These are phyloP conservation scores for Argopecten irradians DNA, from an alignment of 1,140 invertebrate genomes.

Conservation along the genomic window DNA sequence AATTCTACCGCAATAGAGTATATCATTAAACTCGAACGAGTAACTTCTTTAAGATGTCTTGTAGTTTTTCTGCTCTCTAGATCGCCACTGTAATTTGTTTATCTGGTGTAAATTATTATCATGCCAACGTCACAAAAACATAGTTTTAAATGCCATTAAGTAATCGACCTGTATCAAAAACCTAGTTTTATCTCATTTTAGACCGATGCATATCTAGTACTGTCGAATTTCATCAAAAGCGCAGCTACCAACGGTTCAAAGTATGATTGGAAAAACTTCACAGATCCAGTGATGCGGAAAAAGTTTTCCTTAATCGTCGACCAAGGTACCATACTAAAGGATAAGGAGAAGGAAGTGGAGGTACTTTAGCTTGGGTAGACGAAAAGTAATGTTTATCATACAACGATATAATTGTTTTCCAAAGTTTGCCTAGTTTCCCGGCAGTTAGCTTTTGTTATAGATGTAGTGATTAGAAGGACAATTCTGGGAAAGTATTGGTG, in stretches of 20 bases:
- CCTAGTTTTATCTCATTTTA: neutral
- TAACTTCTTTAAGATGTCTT: too few species aligned
- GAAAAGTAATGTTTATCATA: constrained; percentile 77
- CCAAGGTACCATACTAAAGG: constrained; percentile 84
- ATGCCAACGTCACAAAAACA: neutral
- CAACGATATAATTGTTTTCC: constrained; percentile 31
- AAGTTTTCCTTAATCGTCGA: constrained; percentile 87
- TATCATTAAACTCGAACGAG: too few species aligned
- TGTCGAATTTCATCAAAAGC: constrained; percentile 56
- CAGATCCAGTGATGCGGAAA: constrained; percentile 84
- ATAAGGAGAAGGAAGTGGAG: constrained; percentile 52
- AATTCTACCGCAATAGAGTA: too few species aligned
- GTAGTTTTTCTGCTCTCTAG: too few species aligned
- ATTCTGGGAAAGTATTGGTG: too few species aligned
- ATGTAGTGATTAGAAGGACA: too few species aligned
- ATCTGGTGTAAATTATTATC: neutral
- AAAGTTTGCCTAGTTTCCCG: too few species aligned
- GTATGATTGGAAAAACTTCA: constrained; percentile 82
- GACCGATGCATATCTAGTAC: neutral
- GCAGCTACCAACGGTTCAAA: constrained; percentile 63
- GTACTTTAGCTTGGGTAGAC: constrained; percentile 83
- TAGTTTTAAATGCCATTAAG: neutral
- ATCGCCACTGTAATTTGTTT: neutral
- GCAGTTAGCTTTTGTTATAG: neutral
- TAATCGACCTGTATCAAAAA: neutral